phyloP scores from a whole-genome alignment of 2,888 invertebrate species.

The Uloborus plumipes region DNA sequence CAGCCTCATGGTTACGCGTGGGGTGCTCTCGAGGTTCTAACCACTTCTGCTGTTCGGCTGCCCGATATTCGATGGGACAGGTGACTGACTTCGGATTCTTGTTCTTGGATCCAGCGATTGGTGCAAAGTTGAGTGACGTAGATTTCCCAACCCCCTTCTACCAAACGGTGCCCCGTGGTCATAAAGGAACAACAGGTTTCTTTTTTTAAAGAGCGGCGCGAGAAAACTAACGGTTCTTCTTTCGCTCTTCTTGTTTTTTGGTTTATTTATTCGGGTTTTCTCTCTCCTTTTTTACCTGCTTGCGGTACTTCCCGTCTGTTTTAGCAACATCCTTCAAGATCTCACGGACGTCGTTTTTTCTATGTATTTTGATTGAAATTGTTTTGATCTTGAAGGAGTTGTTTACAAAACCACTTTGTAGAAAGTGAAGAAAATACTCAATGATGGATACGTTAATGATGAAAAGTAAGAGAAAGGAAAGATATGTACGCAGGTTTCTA shows the following conservation, averaged over 20 bases:
- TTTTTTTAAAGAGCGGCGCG: constrained; percentile 43
- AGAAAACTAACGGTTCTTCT: constrained; percentile 41
- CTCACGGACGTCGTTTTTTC: constrained; percentile 36
- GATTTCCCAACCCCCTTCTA: constrained; percentile 22
- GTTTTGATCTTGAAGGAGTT: no score
- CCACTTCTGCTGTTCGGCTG: constrained; percentile 45
- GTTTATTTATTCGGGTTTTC: not conserved
- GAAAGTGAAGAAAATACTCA: no score
- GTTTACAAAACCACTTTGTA: no score
- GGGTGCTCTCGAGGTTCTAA: constrained; percentile 37
- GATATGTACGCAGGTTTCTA: no score
- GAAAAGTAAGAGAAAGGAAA: no score
- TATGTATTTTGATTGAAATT: no score
- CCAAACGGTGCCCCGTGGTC: constrained; percentile 46
- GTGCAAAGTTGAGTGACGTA: constrained; percentile 52
- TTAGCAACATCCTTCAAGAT: constrained; percentile 32
- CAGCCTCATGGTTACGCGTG: constrained; percentile 44
- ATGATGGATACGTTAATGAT: no score
- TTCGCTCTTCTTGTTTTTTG: constrained; percentile 6
- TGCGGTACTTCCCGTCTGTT: constrained; percentile 47
- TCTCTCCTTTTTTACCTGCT: constrained; percentile 28
- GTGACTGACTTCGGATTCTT: constrained; percentile 33
- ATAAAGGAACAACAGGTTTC: constrained; percentile 54
- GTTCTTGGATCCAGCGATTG: constrained; percentile 19
- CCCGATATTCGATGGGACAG: constrained; percentile 46